phyloP scores from a whole-genome alignment of 2,113 vertebrate genomes.

The Marmota monax region DNA sequence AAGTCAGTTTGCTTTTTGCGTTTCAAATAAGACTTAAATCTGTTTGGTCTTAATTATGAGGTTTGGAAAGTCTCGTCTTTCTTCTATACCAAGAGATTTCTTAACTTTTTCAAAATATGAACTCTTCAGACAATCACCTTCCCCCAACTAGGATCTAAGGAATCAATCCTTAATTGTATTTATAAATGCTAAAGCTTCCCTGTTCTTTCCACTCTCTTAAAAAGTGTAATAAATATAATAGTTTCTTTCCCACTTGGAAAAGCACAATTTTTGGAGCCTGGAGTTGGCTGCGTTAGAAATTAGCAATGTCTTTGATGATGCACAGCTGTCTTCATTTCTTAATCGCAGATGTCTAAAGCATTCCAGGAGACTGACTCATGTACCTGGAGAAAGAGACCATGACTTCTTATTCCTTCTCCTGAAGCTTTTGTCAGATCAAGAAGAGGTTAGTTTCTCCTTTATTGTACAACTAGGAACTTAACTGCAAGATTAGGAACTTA shows the following conservation, averaged over 20 bases:
- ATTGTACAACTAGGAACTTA: not conserved
- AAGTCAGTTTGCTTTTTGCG: slow-evolving; percentile 32
- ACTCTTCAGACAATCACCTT: slow-evolving; percentile 14
- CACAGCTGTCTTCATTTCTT: slow-evolving; percentile 61
- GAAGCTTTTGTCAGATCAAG: not conserved
- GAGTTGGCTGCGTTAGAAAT: slow-evolving; percentile 26
- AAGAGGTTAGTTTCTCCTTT: not conserved
- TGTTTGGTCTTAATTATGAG: slow-evolving; percentile 30
- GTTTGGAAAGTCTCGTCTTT: slow-evolving; percentile 18
- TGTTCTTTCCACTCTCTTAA: slow-evolving; percentile 48
- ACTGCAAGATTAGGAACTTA: not conserved
- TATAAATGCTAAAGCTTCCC: not conserved
- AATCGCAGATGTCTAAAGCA: slow-evolving; percentile 42
- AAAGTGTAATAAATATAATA: slow-evolving; percentile 53
- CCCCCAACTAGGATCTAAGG: slow-evolving; percentile 30
- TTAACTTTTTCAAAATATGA: slow-evolving; percentile 57
- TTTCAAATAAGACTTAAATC: slow-evolving; percentile 64
- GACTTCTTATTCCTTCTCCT: not conserved
- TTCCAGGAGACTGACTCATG: slow-evolving; percentile 41
- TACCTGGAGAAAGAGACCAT: slow-evolving; percentile 47
- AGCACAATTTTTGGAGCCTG: slow-evolving; percentile 24
- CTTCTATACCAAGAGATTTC: slow-evolving; percentile 63
- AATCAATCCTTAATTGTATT: slow-evolving; percentile 42
- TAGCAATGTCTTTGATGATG: slow-evolving; percentile 58
- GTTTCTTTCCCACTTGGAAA: slow-evolving; percentile 53